Evolutionary conservation across 2,113 vertebrate species (phyloP).

Genomic region (Platycercus adscitus): DNA sequence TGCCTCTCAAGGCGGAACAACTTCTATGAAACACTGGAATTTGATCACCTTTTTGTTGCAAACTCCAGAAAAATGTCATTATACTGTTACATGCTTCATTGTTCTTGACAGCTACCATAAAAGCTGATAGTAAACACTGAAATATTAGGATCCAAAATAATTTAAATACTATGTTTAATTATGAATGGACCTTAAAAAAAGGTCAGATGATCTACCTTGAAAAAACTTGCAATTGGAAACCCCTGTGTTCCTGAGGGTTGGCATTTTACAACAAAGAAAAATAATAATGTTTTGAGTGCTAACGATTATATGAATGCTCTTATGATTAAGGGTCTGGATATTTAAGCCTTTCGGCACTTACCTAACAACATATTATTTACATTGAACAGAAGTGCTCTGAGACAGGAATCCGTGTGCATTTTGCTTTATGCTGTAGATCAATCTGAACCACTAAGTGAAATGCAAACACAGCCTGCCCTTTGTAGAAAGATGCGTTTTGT

Average conservation of each 20-base stretch:
- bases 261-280: background rate
- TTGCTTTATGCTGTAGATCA: background rate
- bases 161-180: background rate
- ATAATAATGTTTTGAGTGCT: background rate
- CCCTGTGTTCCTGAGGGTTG: background rate
- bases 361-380: background rate
- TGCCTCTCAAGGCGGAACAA: background rate
- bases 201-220: background rate
- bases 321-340: background rate
- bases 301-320: background rate
- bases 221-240: background rate
- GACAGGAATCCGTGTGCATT: background rate
- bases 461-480: background rate
- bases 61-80: background rate
- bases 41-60: background rate
- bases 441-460: background rate
- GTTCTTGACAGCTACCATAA: background rate
- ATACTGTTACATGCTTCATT: background rate
- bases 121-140: background rate
- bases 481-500: background rate
- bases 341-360: background rate
- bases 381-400: background rate
- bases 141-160: background rate
- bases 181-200: background rate
- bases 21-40: background rate